Conservation (phyloP, 2,888 invertebrate genomes). For the Papilio protenor region DNA sequence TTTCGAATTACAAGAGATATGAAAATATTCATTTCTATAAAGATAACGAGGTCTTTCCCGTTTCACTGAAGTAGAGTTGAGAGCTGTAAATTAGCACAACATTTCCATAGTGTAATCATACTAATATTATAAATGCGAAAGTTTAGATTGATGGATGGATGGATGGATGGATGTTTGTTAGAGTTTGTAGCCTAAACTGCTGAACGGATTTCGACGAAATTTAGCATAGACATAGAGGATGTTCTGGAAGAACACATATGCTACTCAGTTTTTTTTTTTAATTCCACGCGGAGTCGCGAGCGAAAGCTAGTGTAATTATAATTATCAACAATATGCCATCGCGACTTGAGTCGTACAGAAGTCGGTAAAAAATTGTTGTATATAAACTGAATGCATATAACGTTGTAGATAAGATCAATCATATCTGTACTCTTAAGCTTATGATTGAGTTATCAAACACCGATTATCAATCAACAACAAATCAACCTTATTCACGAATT, state of each 20-base stretch:
- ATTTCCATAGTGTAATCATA: neutral
- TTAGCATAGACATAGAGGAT: too few species aligned
- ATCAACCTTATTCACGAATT: conserved; percentile 9
- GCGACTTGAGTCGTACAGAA: neutral
- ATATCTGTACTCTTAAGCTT: conserved; percentile 33
- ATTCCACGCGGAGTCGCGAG: too few species aligned
- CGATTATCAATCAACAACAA: conserved; percentile 29
- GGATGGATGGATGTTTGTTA: too few species aligned
- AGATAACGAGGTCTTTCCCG: neutral
- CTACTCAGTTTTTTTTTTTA: too few species aligned
- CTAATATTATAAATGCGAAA: too few species aligned
- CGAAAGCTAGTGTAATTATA: neutral
- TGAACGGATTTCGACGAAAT: too few species aligned
- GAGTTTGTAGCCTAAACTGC: too few species aligned
- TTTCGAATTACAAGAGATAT: neutral
- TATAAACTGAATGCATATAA: conserved; percentile 14
- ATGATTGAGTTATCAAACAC: conserved; percentile 34
- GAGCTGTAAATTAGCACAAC: neutral
- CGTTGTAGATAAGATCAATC: conserved; percentile 25
- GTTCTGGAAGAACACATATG: too few species aligned
- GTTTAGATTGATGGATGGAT: too few species aligned
- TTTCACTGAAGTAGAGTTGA: neutral
- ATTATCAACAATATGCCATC: neutral
- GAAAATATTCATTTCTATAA: neutral
- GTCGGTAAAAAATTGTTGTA: neutral